These are phyloP conservation scores for Pleuronectes platessa DNA, from an alignment of 2,113 vertebrate genomes.

Conservation along the genomic window DNA sequence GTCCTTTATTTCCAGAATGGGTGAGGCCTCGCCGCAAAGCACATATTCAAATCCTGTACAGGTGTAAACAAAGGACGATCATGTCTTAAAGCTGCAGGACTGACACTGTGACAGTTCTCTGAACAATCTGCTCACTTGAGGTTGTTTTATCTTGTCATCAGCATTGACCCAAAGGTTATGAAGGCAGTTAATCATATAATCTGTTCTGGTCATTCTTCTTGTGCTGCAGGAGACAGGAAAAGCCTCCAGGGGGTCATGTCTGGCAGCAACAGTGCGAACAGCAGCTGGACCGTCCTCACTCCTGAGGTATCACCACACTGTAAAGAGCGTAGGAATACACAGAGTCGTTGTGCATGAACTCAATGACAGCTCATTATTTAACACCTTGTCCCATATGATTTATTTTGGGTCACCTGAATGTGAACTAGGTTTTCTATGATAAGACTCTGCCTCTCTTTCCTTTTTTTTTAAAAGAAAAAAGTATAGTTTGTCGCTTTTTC, in stretches of 20 bases:
- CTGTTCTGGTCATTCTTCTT: slow-evolving; percentile 38
- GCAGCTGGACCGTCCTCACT: slow-evolving; percentile 82
- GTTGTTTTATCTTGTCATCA: neutral
- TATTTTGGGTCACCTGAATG: slow-evolving; percentile 56
- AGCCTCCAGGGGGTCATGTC: slow-evolving; percentile 81
- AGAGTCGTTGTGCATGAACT: slow-evolving; percentile 23
- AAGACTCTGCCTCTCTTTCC: slow-evolving; percentile 12
- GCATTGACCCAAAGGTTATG: too few relatives aligned
- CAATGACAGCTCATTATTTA: slow-evolving; percentile 21
- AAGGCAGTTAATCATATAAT: neutral
- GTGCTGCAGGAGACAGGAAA: slow-evolving; percentile 71
- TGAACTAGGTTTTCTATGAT: slow-evolving; percentile 54
- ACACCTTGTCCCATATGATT: slow-evolving; percentile 37
- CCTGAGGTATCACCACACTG: slow-evolving; percentile 69
- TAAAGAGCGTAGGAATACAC: slow-evolving; percentile 2
- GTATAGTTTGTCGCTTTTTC: slow-evolving; percentile 7
- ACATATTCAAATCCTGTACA: slow-evolving; percentile 65
- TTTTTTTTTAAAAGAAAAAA: neutral
- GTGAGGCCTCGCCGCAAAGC: slow-evolving; percentile 48
- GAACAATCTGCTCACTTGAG: neutral
- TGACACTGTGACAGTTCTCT: neutral
- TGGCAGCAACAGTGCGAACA: slow-evolving; percentile 71
- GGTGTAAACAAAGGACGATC: slow-evolving; percentile 53
- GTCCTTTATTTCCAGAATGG: slow-evolving; percentile 51
- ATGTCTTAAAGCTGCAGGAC: slow-evolving; percentile 27